Conservation (phyloP, 2,113 vertebrate species). For the Zingel zingel region DNA sequence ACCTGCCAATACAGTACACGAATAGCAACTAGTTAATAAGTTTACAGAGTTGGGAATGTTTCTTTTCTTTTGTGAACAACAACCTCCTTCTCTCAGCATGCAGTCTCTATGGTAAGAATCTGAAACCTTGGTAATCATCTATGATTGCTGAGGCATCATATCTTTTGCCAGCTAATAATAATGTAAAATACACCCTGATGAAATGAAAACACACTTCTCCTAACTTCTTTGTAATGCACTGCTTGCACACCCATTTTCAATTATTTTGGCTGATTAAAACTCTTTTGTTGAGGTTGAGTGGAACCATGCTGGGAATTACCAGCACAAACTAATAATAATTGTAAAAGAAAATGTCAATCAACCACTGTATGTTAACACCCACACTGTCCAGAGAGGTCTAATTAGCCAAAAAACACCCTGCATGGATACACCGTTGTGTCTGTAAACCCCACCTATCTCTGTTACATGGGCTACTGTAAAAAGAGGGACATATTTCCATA, state of each 20-base stretch:
- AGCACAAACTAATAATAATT: not conserved
- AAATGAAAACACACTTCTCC: constrained; percentile 8
- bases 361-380: not conserved
- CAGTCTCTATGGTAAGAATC: not conserved
- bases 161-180: constrained; percentile 6
- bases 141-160: constrained; percentile 4
- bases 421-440: not conserved
- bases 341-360: not conserved
- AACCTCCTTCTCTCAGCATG: not conserved
- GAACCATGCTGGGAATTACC: not conserved
- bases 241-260: not conserved
- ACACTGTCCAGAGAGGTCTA: not conserved
- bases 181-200: not conserved
- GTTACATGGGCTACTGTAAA: constrained; percentile 1
- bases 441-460: not conserved
- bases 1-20: not conserved
- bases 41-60: not conserved
- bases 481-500: constrained; percentile 13
- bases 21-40: not conserved
- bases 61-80: not conserved
- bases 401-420: not conserved
- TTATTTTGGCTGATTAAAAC: not conserved
- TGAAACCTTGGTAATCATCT: constrained; percentile 26
- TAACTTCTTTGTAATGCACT: not conserved
- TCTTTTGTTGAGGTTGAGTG: not conserved